Conservation (phyloP, 1,140 invertebrate species). For the Musca domestica region DNA sequence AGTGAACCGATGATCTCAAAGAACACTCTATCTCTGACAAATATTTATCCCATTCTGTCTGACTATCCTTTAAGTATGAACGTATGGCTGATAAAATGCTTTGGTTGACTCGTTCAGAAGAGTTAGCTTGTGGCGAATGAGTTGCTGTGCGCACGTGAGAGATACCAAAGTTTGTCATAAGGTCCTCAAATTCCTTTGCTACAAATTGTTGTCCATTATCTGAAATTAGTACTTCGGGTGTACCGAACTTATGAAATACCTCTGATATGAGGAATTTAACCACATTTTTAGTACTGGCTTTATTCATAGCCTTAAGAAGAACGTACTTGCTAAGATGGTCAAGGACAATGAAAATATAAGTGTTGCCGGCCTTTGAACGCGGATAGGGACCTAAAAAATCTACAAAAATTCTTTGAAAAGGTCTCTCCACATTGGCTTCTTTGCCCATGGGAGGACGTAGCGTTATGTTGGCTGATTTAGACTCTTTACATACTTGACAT, state of each 20-base stretch:
- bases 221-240: background rate
- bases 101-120: background rate
- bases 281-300: background rate
- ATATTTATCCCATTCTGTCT: background rate
- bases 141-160: background rate
- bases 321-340: constrained; percentile 8
- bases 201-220: constrained; percentile 13
- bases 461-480: background rate
- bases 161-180: background rate
- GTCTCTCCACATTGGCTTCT: background rate
- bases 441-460: background rate
- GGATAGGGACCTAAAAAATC: background rate
- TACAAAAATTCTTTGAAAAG: background rate
- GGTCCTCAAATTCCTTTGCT: background rate
- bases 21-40: background rate
- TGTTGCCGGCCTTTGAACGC: background rate
- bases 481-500: background rate
- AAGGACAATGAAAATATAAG: background rate
- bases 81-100: background rate
- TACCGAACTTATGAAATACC: background rate
- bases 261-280: background rate
- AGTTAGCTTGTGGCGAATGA: constrained; percentile 1
- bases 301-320: background rate
- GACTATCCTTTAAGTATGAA: background rate
- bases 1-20: background rate